A percentile compares a stretch with the other conserved stretches of the same genome.
Evolutionary conservation across 1,140 invertebrate species (phyloP).

Genomic region (Rhagoletis zephyria): DNA sequence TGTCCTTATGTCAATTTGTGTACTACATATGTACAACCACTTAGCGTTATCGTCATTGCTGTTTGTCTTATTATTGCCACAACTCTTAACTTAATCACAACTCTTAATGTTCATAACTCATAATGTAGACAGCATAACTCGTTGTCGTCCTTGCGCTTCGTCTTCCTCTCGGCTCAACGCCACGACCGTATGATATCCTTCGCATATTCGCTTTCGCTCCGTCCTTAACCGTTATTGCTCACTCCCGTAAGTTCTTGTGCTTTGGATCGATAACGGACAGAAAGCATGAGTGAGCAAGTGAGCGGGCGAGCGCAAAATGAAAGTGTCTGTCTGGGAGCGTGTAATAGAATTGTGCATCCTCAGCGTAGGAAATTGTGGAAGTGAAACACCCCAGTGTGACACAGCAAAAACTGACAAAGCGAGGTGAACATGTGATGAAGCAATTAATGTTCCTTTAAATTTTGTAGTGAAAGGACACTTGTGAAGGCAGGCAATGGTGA

Average conservation of each 20-base stretch:
- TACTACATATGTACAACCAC: conserved; percentile 9
- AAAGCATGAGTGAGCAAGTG: not conserved
- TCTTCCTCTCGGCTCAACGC: not conserved
- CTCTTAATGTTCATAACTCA: conserved; percentile 39
- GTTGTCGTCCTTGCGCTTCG: not conserved
- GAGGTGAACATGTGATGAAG: conserved; percentile 39
- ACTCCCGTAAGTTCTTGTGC: not conserved
- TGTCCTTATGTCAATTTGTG: not conserved
- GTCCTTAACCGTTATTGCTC: not conserved
- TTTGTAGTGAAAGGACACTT: conserved; percentile 28
- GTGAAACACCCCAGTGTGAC: conserved; percentile 37
- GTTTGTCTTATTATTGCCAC: conserved; percentile 34
- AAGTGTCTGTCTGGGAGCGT: conserved; percentile 8
- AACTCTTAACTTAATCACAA: conserved; percentile 48
- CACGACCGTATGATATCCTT: not conserved
- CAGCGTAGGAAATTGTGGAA: not conserved
- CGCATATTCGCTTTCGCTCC: not conserved
- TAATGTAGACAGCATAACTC: conserved; percentile 13
- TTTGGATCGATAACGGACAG: conserved; percentile 38
- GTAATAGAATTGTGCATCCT: conserved; percentile 9
- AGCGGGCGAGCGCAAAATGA: not conserved
- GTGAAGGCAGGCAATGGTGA: not conserved
- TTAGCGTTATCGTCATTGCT: conserved; percentile 22
- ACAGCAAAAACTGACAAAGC: not conserved
- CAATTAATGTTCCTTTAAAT: not conserved